Percentiles rank a stretch among this genome's conserved stretches.
Conservation (phyloP, 1,140 invertebrate species). For the Contarinia nasturtii region DNA sequence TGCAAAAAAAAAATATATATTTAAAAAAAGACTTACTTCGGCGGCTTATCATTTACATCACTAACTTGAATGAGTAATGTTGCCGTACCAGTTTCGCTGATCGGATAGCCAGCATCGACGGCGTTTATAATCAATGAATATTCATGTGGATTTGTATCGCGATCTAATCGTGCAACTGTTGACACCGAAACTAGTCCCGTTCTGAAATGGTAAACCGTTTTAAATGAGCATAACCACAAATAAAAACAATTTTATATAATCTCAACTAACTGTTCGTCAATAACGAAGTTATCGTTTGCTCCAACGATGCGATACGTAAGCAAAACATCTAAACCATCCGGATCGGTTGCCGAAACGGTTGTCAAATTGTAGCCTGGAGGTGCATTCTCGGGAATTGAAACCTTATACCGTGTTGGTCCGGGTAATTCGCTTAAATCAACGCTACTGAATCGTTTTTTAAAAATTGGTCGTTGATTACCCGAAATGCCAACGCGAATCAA, state of each 20-base stretch:
- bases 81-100: slow-evolving; percentile 55
- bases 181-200: slow-evolving; percentile 55
- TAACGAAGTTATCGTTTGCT: slow-evolving; percentile 60
- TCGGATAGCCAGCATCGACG: slow-evolving; percentile 48
- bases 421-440: slow-evolving; percentile 26
- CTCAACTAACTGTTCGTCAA: slow-evolving; percentile 41
- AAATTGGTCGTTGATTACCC: slow-evolving; percentile 56
- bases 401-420: slow-evolving; percentile 44
- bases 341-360: slow-evolving; percentile 48
- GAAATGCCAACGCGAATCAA: slow-evolving; percentile 51
- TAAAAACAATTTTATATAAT: neutral
- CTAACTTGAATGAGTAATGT: slow-evolving; percentile 49
- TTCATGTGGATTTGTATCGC: slow-evolving; percentile 39
- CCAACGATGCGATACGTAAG: slow-evolving; percentile 56
- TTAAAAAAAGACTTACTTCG: slow-evolving; percentile 27
- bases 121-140: slow-evolving; percentile 55
- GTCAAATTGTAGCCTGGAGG: slow-evolving; percentile 45
- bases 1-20: neutral
- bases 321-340: slow-evolving; percentile 49
- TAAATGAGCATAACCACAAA: slow-evolving; percentile 4
- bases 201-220: slow-evolving; percentile 21
- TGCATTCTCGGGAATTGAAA: slow-evolving; percentile 49
- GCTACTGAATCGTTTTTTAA: slow-evolving; percentile 45
- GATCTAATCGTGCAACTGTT: slow-evolving; percentile 48
- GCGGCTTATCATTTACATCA: slow-evolving; percentile 70